These are phyloP conservation scores for Acinonyx jubatus DNA, from an alignment of 2,113 vertebrate genomes.

Conservation along the genomic window DNA sequence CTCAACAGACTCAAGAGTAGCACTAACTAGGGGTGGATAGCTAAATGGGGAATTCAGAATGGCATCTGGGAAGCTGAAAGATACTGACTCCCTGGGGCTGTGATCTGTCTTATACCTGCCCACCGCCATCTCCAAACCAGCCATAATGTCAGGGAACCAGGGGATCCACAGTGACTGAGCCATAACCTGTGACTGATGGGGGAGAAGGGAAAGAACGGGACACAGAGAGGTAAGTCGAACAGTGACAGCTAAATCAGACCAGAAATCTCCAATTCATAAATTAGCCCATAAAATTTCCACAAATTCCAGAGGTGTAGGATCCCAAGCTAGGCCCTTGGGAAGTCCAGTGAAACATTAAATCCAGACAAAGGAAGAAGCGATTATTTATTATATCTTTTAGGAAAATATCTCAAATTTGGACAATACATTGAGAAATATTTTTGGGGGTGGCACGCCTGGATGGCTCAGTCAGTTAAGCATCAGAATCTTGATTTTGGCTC, in stretches of 20 bases:
- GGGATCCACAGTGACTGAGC: not conserved
- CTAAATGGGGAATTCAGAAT: not conserved
- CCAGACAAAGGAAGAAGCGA: not conserved
- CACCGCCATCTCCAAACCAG: not conserved
- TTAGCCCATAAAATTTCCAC: not conserved
- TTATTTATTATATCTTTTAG: conserved; percentile 18
- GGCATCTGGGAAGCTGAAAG: not conserved
- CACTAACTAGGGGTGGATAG: not conserved
- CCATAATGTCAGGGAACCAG: not conserved
- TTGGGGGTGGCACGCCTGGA: not conserved
- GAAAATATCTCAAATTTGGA: not conserved
- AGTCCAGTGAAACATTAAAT: not conserved
- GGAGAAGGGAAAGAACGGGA: not conserved
- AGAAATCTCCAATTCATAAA: conserved; percentile 2
- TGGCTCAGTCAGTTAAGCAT: too few species aligned
- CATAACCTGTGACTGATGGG: not conserved
- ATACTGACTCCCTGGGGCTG: not conserved
- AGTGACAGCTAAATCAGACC: not conserved
- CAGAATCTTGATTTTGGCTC: too few species aligned
- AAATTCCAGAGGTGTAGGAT: not conserved
- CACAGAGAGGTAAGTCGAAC: not conserved
- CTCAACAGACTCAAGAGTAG: not conserved
- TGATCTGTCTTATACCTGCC: not conserved
- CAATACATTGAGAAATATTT: not conserved
- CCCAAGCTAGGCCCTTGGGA: not conserved